A percentile compares a stretch with the other conserved stretches of the same genome.
Evolutionary conservation across 2,797 vertebrate genomes (phyloP).

Genomic region (Pipistrellus nathusii): DNA sequence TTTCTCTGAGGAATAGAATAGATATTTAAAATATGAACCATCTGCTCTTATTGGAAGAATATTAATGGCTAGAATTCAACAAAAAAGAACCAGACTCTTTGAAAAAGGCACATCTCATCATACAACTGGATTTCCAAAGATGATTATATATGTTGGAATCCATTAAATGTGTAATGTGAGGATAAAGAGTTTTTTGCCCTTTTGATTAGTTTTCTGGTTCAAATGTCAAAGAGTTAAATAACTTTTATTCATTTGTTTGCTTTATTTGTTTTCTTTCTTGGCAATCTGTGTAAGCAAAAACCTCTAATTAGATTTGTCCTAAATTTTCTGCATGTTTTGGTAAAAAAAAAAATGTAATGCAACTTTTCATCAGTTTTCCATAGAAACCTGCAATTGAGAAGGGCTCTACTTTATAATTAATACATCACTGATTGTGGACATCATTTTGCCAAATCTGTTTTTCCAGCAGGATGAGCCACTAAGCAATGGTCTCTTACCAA

Average conservation of each 20-base stretch:
- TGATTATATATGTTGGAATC: slow-evolving; percentile 14
- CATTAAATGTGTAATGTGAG: slow-evolving; percentile 6
- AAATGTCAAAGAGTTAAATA: slow-evolving; percentile 54
- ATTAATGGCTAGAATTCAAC: background rate
- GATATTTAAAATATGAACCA: background rate
- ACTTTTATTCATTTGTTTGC: slow-evolving; percentile 49
- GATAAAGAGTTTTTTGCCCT: background rate
- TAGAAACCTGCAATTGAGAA: slow-evolving; percentile 10
- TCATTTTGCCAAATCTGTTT: background rate
- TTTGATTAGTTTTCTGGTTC: slow-evolving; percentile 41
- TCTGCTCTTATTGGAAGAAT: background rate
- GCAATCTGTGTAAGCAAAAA: background rate
- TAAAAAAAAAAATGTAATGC: slow-evolving; percentile 33
- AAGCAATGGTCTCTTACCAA: background rate
- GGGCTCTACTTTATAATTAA: background rate
- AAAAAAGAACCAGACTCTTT: background rate
- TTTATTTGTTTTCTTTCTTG: slow-evolving; percentile 58
- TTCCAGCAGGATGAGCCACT: background rate
- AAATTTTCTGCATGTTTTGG: slow-evolving; percentile 57
- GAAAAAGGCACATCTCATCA: background rate
- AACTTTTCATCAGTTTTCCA: background rate
- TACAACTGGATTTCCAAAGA: slow-evolving; percentile 1
- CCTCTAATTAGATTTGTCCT: slow-evolving; percentile 59
- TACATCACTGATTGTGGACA: background rate
- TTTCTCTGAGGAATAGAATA: background rate